Percentiles rank a stretch among this genome's conserved stretches.
Conservation (phyloP, 2,797 vertebrate genomes). For the Champsocephalus gunnari region DNA sequence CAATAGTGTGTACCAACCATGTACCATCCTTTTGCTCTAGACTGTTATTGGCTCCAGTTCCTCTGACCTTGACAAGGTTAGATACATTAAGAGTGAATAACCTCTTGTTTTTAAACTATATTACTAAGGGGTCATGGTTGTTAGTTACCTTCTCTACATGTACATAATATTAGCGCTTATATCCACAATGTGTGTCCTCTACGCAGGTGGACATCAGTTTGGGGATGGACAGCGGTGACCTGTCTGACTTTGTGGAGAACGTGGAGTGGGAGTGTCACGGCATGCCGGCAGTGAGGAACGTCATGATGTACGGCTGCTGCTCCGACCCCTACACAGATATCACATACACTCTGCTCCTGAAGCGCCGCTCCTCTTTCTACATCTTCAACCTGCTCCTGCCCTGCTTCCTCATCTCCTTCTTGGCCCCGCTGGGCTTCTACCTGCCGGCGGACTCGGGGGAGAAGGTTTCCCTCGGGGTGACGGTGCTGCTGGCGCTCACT, state of each 20-base stretch:
- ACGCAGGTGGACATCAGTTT: constrained; percentile 91
- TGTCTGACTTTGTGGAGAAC: constrained; percentile 96
- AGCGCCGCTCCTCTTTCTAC: constrained; percentile 96
- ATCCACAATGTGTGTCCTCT: neutral
- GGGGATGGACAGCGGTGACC: constrained; percentile 91
- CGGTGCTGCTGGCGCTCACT: constrained; percentile 95
- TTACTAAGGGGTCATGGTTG: neutral
- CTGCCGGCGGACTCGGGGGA: constrained; percentile 97
- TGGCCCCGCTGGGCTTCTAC: constrained; percentile 96
- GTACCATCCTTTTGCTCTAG: neutral
- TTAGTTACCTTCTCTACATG: neutral
- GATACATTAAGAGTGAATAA: neutral
- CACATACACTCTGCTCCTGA: constrained; percentile 94
- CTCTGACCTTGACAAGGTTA: no score
- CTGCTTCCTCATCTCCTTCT: constrained; percentile 96
- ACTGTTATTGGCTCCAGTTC: no score
- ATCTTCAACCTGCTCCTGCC: constrained; percentile 96
- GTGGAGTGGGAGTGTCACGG: constrained; percentile 98
- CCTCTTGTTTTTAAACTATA: neutral
- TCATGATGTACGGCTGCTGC: constrained; percentile 97
- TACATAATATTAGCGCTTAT: neutral
- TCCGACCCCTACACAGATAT: constrained; percentile 97
- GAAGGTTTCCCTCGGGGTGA: constrained; percentile 97
- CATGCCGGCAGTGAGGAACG: constrained; percentile 94
- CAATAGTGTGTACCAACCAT: neutral